Conservation (phyloP, 2,888 invertebrate genomes). For the Dione vanillae region DNA sequence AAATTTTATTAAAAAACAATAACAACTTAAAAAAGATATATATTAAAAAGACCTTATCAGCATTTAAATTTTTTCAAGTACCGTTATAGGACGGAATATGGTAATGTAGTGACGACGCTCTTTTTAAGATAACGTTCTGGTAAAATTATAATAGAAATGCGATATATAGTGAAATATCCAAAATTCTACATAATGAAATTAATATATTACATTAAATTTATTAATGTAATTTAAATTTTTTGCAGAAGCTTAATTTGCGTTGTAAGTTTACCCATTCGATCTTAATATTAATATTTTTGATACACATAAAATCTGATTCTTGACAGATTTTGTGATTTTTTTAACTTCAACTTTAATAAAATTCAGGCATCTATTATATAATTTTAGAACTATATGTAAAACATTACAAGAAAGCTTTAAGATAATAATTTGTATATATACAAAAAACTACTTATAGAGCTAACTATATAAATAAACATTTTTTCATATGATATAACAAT, state of each 20-base stretch:
- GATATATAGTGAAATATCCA: constrained; percentile 60
- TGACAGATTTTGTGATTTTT: too few relatives aligned
- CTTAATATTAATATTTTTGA: too few relatives aligned
- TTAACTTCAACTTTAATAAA: too few relatives aligned
- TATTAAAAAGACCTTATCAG: constrained; percentile 13
- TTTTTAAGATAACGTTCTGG: constrained; percentile 69
- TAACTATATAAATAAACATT: background rate
- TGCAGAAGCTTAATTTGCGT: background rate
- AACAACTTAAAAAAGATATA: constrained; percentile 9
- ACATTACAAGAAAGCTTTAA: too few relatives aligned
- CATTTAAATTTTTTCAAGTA: constrained; percentile 47
- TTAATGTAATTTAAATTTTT: background rate
- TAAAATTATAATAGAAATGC: constrained; percentile 65
- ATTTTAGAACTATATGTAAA: too few relatives aligned
- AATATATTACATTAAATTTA: background rate
- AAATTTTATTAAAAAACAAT: constrained; percentile 7
- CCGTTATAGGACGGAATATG: constrained; percentile 55
- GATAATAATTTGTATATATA: too few relatives aligned
- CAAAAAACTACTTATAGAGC: too few relatives aligned
- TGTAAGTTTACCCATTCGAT: too few relatives aligned
- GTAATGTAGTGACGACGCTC: constrained; percentile 63
- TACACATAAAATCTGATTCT: too few relatives aligned
- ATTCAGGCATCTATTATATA: too few relatives aligned
- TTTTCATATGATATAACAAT: constrained; percentile 1
- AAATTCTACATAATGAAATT: constrained; percentile 3